phyloP scores from a whole-genome alignment of 2,888 invertebrate genomes.

The Embidobia sp. region DNA sequence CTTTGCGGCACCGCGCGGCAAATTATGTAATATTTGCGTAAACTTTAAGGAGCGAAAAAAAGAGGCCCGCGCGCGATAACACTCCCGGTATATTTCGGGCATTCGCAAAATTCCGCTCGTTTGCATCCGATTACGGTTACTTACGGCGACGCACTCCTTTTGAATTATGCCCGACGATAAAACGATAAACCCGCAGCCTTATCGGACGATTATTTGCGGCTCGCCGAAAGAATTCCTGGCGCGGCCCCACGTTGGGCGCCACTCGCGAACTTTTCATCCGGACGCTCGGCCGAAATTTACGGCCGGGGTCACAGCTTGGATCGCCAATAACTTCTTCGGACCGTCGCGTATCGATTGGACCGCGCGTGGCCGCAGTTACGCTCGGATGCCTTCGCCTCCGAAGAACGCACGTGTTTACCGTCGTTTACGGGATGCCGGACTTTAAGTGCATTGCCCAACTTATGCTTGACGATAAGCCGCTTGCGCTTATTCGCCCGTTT shows the following conservation, averaged over 20 bases:
- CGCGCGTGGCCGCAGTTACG: conserved; percentile 4
- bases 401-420: conserved; percentile 33
- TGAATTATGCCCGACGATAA: conserved; percentile 58
- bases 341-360: conserved; percentile 66
- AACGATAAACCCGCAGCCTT: conserved; percentile 59
- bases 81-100: too few relatives aligned
- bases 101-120: conserved; percentile 51
- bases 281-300: conserved; percentile 73
- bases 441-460: conserved; percentile 23
- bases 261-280: conserved; percentile 67
- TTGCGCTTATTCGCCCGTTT: neutral
- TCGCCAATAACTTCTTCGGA: conserved; percentile 66
- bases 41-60: too few relatives aligned
- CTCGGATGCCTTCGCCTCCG: conserved; percentile 1
- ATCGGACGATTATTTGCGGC: conserved; percentile 62
- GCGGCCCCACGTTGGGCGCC: conserved; percentile 22
- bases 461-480: conserved; percentile 3
- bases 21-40: too few relatives aligned
- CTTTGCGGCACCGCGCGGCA: too few relatives aligned
- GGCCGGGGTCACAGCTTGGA: conserved; percentile 76
- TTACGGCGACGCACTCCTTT: conserved; percentile 36
- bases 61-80: too few relatives aligned
- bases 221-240: conserved; percentile 51
- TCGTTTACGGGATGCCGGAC: conserved; percentile 16
- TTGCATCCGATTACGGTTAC: conserved; percentile 50